Evolutionary conservation across 2,113 vertebrate genomes (phyloP).

Genomic region (Lycaon pictus): DNA sequence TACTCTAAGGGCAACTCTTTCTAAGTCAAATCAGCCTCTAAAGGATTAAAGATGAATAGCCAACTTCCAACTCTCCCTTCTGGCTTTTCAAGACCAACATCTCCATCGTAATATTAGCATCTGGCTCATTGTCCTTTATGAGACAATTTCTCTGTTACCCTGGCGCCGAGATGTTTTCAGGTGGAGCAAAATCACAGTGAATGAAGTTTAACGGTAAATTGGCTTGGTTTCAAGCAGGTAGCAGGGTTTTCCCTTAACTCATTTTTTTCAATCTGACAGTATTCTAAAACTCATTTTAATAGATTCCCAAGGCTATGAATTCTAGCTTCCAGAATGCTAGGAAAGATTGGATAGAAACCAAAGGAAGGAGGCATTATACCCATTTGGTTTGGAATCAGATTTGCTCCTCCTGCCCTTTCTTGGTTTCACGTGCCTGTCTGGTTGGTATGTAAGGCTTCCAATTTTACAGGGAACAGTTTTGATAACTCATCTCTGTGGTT

Average conservation of each 20-base stretch:
- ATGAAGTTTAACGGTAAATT: background rate
- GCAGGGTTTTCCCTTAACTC: background rate
- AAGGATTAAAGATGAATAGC: conserved; percentile 21
- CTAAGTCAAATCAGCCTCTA: background rate
- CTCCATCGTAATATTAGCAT: background rate
- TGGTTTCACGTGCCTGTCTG: background rate
- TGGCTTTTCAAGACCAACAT: background rate
- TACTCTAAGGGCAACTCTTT: background rate
- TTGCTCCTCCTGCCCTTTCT: background rate
- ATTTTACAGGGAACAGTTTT: background rate
- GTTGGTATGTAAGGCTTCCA: conserved; percentile 5
- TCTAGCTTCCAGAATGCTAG: background rate
- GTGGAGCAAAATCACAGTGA: background rate
- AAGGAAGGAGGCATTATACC: background rate
- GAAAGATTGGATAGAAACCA: background rate
- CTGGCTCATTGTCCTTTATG: background rate
- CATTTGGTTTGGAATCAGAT: background rate
- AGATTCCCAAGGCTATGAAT: background rate
- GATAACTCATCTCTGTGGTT: conserved; percentile 58
- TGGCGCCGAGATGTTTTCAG: background rate
- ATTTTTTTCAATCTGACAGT: background rate
- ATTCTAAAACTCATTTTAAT: conserved; percentile 15
- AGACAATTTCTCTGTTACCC: background rate
- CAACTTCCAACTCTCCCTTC: background rate
- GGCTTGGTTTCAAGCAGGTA: background rate